Evolutionary conservation across 2,888 invertebrate species (phyloP).

Genomic region (Nephrotoma appendiculata): DNA sequence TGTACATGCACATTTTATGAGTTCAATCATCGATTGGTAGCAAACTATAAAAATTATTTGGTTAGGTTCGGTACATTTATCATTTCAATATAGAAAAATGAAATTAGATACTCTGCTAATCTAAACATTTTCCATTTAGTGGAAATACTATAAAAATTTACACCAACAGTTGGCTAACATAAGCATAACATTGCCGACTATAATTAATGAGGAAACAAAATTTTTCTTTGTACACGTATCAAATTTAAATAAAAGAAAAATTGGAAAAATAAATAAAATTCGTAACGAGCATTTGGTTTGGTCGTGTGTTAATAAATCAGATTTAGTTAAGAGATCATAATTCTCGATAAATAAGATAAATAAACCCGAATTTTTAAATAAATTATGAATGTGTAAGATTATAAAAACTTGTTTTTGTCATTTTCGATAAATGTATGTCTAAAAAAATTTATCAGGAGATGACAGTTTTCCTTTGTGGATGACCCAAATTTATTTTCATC

Average conservation of each 20-base stretch:
- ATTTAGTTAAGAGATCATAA: background rate
- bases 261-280: background rate
- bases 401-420: too few relatives aligned
- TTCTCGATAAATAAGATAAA: background rate
- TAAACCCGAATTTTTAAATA: background rate
- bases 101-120: background rate
- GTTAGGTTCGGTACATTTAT: background rate
- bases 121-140: background rate
- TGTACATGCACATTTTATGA: too few relatives aligned
- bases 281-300: background rate
- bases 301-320: background rate
- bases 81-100: background rate
- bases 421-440: too few relatives aligned
- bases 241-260: background rate
- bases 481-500: background rate
- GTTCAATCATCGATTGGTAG: background rate
- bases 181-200: background rate
- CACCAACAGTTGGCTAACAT: background rate
- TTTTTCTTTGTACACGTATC: background rate
- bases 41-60: background rate
- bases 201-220: background rate
- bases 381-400: background rate
- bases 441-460: too few relatives aligned
- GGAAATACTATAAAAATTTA: background rate
- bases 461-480: background rate